A percentile compares a stretch with the other conserved stretches of the same genome.
Evolutionary conservation across 2,113 vertebrate genomes (phyloP).

Genomic region (Stercorarius parasiticus): DNA sequence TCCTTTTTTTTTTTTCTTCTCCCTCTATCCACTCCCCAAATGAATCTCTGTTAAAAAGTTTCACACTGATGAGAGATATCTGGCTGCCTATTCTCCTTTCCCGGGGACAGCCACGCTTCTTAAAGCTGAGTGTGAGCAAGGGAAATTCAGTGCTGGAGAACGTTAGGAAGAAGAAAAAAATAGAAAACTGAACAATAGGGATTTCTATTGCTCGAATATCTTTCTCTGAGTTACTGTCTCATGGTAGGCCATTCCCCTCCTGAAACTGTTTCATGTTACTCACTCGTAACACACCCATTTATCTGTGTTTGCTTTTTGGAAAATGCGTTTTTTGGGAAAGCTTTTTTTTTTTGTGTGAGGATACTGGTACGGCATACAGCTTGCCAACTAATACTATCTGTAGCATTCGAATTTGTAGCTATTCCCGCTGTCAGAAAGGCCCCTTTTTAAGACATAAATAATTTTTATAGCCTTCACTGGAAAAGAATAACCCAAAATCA

Average conservation of each 20-base stretch:
- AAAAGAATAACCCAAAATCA: not conserved
- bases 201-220: not conserved
- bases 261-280: not conserved
- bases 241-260: not conserved
- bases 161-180: not conserved
- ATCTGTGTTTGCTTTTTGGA: not conserved
- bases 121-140: not conserved
- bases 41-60: not conserved
- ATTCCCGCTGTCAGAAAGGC: not conserved
- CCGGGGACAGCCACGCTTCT: not conserved
- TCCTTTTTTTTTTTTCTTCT: not conserved
- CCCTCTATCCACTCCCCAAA: not conserved
- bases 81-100: not conserved
- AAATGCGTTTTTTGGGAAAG: not conserved
- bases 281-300: not conserved
- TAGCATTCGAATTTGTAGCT: not conserved
- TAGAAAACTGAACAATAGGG: not conserved
- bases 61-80: not conserved
- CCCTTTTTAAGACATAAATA: not conserved
- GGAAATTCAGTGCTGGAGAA: not conserved
- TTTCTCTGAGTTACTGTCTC: not conserved
- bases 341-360: accelerated
- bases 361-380: not conserved
- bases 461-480: not conserved
- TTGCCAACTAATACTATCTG: accelerated